Conservation (phyloP, 2,797 vertebrate species). For the Silurus aristotelis region DNA sequence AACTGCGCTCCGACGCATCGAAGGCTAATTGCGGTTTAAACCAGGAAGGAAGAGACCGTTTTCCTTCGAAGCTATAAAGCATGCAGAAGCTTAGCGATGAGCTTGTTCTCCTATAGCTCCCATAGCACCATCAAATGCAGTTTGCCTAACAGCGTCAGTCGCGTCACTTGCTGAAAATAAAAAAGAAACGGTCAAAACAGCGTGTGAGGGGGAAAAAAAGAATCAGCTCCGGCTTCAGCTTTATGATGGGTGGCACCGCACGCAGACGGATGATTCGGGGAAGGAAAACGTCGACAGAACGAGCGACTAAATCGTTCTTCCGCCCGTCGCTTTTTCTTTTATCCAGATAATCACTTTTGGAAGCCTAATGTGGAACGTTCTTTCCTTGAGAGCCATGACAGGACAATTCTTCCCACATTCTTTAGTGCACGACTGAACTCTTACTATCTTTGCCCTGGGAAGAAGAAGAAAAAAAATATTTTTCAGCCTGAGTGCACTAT, state of each 20-base stretch:
- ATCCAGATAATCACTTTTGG: neutral
- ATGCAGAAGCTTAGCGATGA: neutral
- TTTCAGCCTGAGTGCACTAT: neutral
- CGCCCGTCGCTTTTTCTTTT: neutral
- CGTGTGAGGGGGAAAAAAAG: neutral
- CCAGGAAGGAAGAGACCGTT: neutral
- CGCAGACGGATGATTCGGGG: neutral
- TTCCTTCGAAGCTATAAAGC: too few relatives aligned
- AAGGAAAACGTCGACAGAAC: neutral
- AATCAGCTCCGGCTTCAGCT: neutral
- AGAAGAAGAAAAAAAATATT: slow-evolving; percentile 2
- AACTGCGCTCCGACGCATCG: neutral
- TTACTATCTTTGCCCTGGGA: neutral
- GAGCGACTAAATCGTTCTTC: neutral
- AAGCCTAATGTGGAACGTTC: neutral
- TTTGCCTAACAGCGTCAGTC: neutral
- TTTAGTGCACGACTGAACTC: neutral
- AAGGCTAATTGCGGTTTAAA: neutral
- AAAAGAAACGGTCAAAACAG: slow-evolving; percentile 21
- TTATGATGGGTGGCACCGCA: slow-evolving; percentile 5
- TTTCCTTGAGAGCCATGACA: neutral
- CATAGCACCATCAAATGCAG: neutral
- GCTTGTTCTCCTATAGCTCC: neutral
- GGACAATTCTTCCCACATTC: slow-evolving; percentile 23
- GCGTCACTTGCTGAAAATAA: neutral